Base-by-base conservation (phyloP, 2,888 invertebrate genomes). In the Clistopyga incitator region DNA sequence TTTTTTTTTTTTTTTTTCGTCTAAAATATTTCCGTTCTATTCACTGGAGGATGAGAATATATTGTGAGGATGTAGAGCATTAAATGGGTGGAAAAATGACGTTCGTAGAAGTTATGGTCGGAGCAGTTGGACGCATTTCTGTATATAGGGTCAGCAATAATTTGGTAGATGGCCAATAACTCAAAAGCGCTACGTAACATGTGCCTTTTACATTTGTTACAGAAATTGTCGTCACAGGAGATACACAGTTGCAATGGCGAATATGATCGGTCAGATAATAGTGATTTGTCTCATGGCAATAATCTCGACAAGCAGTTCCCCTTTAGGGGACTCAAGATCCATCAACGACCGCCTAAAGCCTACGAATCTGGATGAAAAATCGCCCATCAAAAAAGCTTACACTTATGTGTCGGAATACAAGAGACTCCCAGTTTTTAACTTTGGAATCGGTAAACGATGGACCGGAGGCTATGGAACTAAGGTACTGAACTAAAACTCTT, bases 321-420 rank as follows among this genome's bases (percentile, higher is more conserved):
- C 86, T 8, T 70, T 87, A 4, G 89, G 88, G 2, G 86, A 81
- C 13, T 68, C 75, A 13, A 87, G 71, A 85, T 79, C 64, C 65
- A 8, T 75, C 6, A 42, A 25, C 29, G 74, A 82, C 13, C 54
- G 54, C 2, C 23, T 68, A 1, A 52, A 74, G 13, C 38, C 64
- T 42, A n/a, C 29, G 38, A 64, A 54, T 10, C n/a, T 25, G 6
- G 72, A 76, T 0, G 72, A 74, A 2, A 86, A 87, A 25, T 78
- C 85, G 0, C 25, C 87, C 0, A 90, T 87, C 6, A 93, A 93
- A 75, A 94, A 95, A 0, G 95, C 95, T 61, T 95, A 95, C 89
- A 95, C 95, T 88, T 95, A 95, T 88, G 95, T 95, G 0, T 95
- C 95, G 0, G 95, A 95, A 85, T 95, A 95, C 87, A 96, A 96